These are phyloP conservation scores for Eupeodes luniger DNA, from an alignment of 2,888 invertebrate species.

Conservation along the genomic window DNA sequence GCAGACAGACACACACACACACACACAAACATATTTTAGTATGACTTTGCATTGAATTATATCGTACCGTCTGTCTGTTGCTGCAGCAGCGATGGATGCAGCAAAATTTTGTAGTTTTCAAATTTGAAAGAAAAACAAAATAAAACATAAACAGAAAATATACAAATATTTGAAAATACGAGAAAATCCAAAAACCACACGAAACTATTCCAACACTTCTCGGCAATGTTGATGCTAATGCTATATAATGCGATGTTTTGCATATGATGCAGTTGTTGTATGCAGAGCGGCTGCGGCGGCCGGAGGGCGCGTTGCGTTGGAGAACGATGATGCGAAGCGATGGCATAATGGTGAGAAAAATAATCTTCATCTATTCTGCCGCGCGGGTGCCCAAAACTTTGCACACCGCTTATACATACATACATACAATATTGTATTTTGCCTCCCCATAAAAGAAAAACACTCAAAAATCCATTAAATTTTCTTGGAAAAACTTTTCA, in stretches of 20 bases:
- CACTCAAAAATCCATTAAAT: conserved; percentile 75
- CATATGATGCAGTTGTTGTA: background rate
- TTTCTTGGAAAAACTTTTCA: conserved; percentile 65
- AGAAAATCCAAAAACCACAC: conserved; percentile 50
- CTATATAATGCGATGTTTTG: background rate
- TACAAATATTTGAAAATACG: conserved; percentile 40
- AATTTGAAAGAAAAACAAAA: background rate
- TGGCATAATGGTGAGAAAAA: background rate
- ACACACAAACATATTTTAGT: background rate
- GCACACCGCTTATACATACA: background rate
- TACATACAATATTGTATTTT: background rate
- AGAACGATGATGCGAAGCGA: background rate
- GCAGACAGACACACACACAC: conserved; percentile 17
- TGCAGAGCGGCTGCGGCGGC: too few species aligned
- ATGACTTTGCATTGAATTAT: conserved; percentile 44
- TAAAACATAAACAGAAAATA: conserved; percentile 15
- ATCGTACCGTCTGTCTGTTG: background rate
- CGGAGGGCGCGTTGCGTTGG: background rate
- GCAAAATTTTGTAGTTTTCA: conserved; percentile 18
- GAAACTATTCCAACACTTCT: conserved; percentile 45
- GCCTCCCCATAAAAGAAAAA: conserved; percentile 32
- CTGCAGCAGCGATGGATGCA: background rate
- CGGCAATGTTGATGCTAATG: background rate
- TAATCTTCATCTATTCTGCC: background rate
- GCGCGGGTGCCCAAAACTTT: background rate